A percentile compares a stretch with the other conserved stretches of the same genome.
Evolutionary conservation across 2,888 invertebrate species (phyloP).

Genomic region (Xestia xanthographa): DNA sequence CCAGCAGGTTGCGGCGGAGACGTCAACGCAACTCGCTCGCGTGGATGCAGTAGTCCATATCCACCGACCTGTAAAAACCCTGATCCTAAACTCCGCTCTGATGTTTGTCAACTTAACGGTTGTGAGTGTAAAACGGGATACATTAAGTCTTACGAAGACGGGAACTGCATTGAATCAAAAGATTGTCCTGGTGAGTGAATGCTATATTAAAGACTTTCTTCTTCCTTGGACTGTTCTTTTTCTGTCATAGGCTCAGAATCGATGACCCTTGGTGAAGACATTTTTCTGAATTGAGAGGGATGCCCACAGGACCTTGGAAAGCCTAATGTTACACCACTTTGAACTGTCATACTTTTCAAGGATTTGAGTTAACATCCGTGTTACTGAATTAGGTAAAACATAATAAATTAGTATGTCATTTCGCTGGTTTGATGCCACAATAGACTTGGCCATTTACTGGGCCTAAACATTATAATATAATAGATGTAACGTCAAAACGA

Average conservation of each 20-base stretch:
- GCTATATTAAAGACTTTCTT: no score
- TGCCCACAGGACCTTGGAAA: neutral
- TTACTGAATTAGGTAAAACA: neutral
- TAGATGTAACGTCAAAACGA: neutral
- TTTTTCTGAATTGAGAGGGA: neutral
- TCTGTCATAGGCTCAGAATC: neutral
- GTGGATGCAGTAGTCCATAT: constrained; percentile 63
- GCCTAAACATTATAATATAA: neutral
- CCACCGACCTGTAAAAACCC: constrained; percentile 66
- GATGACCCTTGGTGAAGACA: no score
- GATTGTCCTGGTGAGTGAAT: constrained; percentile 60
- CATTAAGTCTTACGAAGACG: constrained; percentile 52
- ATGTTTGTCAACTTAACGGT: constrained; percentile 54
- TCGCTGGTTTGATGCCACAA: neutral
- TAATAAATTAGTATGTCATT: neutral
- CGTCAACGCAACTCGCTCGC: constrained; percentile 67
- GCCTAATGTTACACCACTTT: neutral
- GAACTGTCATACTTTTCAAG: neutral
- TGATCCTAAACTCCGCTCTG: constrained; percentile 19
- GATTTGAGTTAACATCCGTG: neutral
- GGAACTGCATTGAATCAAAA: constrained; percentile 66
- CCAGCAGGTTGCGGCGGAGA: constrained; percentile 67
- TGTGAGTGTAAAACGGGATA: constrained; percentile 73
- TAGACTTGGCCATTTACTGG: neutral
- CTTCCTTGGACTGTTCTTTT: no score